Percentiles rank a stretch among this genome's conserved stretches.
Conservation (phyloP, 2,113 vertebrate genomes). For the Carassius gibelio region DNA sequence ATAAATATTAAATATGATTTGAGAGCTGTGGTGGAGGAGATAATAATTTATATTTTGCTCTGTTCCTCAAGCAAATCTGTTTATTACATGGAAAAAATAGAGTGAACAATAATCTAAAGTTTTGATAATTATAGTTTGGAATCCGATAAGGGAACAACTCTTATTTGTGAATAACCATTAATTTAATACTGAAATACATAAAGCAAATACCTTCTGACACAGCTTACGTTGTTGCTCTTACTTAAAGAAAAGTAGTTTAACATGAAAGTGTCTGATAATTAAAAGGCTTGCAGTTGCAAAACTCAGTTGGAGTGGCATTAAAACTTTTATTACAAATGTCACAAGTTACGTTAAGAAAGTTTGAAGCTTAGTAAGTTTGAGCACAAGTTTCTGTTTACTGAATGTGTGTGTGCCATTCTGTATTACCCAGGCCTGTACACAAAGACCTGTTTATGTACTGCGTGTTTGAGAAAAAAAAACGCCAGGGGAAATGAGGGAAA, state of each 20-base stretch:
- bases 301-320: neutral
- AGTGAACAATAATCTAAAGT: neutral
- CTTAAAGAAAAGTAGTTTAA: neutral
- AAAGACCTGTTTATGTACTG: slow-evolving; percentile 20
- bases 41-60: too few species aligned
- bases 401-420: slow-evolving; percentile 32
- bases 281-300: neutral
- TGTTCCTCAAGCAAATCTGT: too few species aligned
- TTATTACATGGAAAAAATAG: neutral
- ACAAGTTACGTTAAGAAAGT: neutral
- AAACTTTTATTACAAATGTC: neutral
- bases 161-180: neutral
- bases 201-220: neutral
- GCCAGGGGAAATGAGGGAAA: slow-evolving; percentile 72
- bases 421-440: neutral
- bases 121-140: neutral
- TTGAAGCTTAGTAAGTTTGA: neutral
- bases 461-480: slow-evolving; percentile 59
- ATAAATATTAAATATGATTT: too few species aligned
- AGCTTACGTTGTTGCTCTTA: neutral
- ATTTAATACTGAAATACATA: neutral
- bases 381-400: slow-evolving; percentile 22
- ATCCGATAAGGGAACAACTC: neutral
- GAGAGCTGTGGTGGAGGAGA: too few species aligned
- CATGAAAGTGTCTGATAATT: neutral